A percentile compares a stretch with the other conserved stretches of the same genome.
phyloP scores from a whole-genome alignment of 2,797 vertebrate species.

The Dendrocincla fuliginosa region DNA sequence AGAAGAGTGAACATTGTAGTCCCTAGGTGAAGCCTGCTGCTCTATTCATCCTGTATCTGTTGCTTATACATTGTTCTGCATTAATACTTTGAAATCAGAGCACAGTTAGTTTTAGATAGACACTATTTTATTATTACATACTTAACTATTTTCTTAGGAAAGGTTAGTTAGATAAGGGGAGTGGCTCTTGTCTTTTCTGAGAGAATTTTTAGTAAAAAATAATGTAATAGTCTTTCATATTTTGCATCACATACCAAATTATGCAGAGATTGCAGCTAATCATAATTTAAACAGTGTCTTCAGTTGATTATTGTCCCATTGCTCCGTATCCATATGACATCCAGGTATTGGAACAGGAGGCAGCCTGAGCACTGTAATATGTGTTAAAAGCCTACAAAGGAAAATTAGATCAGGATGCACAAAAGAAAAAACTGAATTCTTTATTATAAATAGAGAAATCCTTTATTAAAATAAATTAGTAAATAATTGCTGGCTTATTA shows the following conservation, averaged over 20 bases:
- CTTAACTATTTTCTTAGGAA: not conserved
- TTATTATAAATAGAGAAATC: not conserved
- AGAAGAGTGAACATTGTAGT: accelerated
- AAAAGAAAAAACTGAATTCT: not conserved
- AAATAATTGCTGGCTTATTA: not conserved
- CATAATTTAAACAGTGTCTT: not conserved
- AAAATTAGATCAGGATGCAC: not conserved
- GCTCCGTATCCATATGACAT: not conserved
- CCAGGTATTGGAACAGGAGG: not conserved
- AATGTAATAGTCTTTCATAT: not conserved
- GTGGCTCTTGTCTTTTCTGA: not conserved
- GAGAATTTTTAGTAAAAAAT: not conserved
- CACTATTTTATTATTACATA: not conserved
- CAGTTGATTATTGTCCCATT: not conserved
- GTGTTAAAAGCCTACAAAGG: not conserved
- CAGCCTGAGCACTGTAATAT: not conserved
- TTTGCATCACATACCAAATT: not conserved
- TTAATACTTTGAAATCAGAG: not conserved
- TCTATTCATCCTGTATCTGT: not conserved
- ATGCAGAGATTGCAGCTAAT: not conserved
- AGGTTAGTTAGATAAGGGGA: not conserved
- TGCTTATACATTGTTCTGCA: not conserved
- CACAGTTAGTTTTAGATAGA: not conserved
- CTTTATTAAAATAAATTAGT: not conserved
- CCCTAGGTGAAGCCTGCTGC: not conserved